These are phyloP conservation scores for Bergia sp. DNA, from an alignment of 92 coral and sea anemone species.

Conservation along the genomic window DNA sequence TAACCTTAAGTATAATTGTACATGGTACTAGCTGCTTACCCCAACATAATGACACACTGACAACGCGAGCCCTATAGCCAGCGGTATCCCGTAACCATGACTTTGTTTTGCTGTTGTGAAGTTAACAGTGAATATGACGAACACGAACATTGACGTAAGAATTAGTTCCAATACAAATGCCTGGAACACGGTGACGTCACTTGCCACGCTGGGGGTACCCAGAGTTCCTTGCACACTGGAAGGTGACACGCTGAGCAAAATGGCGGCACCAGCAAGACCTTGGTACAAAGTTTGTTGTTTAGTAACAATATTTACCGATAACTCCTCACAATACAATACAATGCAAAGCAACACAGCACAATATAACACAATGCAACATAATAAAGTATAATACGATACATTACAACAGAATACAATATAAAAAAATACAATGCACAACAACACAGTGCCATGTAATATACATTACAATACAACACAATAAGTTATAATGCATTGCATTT, in stretches of 20 bases:
- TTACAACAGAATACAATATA: too few species aligned
- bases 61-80: slow-evolving; percentile 34
- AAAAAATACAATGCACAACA: too few species aligned
- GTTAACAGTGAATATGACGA: slow-evolving; percentile 35
- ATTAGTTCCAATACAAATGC: slow-evolving; percentile 29
- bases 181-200: slow-evolving; percentile 30
- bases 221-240: slow-evolving; percentile 26
- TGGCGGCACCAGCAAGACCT: slow-evolving; percentile 40
- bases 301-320: not conserved
- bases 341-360: not conserved
- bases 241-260: slow-evolving; percentile 4
- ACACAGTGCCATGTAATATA: too few species aligned
- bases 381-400: too few species aligned
- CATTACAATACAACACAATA: too few species aligned
- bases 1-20: too few species aligned
- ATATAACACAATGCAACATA: too few species aligned
- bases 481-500: too few species aligned
- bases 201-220: slow-evolving; percentile 39
- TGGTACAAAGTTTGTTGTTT: not conserved
- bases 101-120: slow-evolving; percentile 27
- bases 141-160: slow-evolving; percentile 38
- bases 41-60: slow-evolving; percentile 42
- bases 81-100: slow-evolving; percentile 38
- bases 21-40: not conserved
- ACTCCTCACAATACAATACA: not conserved